Percentiles rank a stretch among this genome's conserved stretches.
Conservation (phyloP, 2,113 vertebrate genomes). For the Sebastes fasciatus region DNA sequence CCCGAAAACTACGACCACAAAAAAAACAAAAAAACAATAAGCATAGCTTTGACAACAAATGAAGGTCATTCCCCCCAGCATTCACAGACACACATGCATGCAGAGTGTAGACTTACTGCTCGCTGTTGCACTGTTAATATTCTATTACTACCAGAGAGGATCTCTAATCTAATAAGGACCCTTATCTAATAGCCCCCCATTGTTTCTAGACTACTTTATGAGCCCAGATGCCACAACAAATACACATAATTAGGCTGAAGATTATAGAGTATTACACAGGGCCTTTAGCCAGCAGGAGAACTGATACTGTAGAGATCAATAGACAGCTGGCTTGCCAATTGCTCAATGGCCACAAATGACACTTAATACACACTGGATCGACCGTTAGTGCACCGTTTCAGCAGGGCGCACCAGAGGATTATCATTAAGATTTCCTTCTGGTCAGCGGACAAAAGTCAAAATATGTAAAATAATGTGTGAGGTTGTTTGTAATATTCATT, state of each 20-base stretch:
- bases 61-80: not conserved
- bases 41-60: conserved; percentile 1
- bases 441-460: not conserved
- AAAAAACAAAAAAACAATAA: not conserved
- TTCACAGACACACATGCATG: not conserved
- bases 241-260: conserved; percentile 32
- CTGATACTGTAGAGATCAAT: conserved; percentile 59
- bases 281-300: conserved; percentile 38
- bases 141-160: conserved; percentile 26
- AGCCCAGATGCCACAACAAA: conserved; percentile 42
- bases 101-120: not conserved
- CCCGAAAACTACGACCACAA: not conserved
- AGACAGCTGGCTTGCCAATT: conserved; percentile 45
- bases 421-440: not conserved
- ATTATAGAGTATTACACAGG: conserved; percentile 37
- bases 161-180: conserved; percentile 51
- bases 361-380: conserved; percentile 26
- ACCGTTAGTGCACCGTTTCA: not conserved
- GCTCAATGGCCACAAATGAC: conserved; percentile 47
- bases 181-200: conserved; percentile 47
- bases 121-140: conserved; percentile 23
- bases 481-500: not conserved
- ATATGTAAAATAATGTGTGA: not conserved
- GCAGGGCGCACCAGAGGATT: conserved; percentile 8
- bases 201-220: conserved; percentile 28